phyloP scores from a whole-genome alignment of 2,888 invertebrate species.

The Desoria tigrina region DNA sequence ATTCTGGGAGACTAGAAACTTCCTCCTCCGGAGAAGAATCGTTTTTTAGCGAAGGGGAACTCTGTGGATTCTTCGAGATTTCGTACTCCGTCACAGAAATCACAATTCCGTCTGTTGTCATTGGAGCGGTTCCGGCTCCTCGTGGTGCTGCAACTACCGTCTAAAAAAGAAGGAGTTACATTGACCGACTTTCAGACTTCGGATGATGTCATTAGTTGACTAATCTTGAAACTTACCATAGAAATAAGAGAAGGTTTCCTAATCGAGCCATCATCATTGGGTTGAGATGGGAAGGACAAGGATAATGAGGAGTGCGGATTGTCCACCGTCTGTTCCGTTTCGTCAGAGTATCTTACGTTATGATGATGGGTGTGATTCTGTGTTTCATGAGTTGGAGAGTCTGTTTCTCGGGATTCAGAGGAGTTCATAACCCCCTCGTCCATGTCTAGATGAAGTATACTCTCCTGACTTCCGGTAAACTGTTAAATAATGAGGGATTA shows the following conservation, averaged over 20 bases:
- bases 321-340: constrained; percentile 31
- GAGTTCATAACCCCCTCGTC: constrained; percentile 57
- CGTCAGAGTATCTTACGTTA: constrained; percentile 22
- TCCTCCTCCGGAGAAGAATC: constrained; percentile 21
- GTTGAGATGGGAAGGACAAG: constrained; percentile 25
- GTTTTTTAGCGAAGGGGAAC: neutral
- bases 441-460: constrained; percentile 74
- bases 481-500: constrained; percentile 56
- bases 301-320: constrained; percentile 30
- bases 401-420: constrained; percentile 47
- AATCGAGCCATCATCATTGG: constrained; percentile 26
- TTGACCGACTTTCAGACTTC: neutral
- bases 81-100: neutral
- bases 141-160: constrained; percentile 32
- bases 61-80: neutral
- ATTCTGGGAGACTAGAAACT: constrained; percentile 24
- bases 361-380: constrained; percentile 25
- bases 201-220: too few relatives aligned
- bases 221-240: constrained; percentile 34
- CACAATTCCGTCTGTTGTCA: constrained; percentile 3
- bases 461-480: constrained; percentile 83
- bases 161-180: constrained; percentile 21
- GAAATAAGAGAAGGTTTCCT: constrained; percentile 49
- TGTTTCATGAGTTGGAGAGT: constrained; percentile 45
- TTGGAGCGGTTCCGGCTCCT: neutral